phyloP scores from a whole-genome alignment of 2,888 invertebrate species.

The Corbicula japonica region DNA sequence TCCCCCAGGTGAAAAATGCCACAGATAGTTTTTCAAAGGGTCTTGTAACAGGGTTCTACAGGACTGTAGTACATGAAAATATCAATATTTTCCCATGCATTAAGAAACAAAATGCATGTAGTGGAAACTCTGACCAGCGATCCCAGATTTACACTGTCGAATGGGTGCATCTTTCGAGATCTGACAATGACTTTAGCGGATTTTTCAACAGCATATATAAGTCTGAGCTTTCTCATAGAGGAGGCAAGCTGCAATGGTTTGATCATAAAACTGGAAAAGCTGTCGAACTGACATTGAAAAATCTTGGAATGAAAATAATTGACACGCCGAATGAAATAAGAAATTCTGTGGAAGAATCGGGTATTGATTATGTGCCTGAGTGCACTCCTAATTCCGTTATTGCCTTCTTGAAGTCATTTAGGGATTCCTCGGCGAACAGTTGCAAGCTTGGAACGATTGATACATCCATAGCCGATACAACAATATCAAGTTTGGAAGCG shows the following conservation, averaged over 20 bases:
- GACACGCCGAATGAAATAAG: slow-evolving; percentile 9
- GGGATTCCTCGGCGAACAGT: not conserved
- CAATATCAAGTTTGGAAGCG: not conserved
- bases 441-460: not conserved
- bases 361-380: not conserved
- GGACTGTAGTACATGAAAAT: not conserved
- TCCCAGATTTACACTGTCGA: no score
- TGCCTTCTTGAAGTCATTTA: not conserved
- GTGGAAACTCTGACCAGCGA: slow-evolving; percentile 1
- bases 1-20: slow-evolving; percentile 7
- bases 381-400: not conserved
- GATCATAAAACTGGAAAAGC: no score
- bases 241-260: no score
- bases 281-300: slow-evolving; percentile 14
- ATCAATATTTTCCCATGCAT: slow-evolving; percentile 6
- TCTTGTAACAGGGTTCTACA: slow-evolving; percentile 25
- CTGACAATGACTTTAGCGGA: not conserved
- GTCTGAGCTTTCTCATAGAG: not conserved
- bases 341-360: not conserved
- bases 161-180: slow-evolving; percentile 19
- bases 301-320: slow-evolving; percentile 33
- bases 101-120: not conserved
- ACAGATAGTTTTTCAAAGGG: slow-evolving; percentile 5
- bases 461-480: not conserved
- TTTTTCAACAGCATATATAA: slow-evolving; percentile 15